These are phyloP conservation scores for Pseudomyrmex dendroicus DNA, from an alignment of 1,140 invertebrate genomes.

Conservation along the genomic window DNA sequence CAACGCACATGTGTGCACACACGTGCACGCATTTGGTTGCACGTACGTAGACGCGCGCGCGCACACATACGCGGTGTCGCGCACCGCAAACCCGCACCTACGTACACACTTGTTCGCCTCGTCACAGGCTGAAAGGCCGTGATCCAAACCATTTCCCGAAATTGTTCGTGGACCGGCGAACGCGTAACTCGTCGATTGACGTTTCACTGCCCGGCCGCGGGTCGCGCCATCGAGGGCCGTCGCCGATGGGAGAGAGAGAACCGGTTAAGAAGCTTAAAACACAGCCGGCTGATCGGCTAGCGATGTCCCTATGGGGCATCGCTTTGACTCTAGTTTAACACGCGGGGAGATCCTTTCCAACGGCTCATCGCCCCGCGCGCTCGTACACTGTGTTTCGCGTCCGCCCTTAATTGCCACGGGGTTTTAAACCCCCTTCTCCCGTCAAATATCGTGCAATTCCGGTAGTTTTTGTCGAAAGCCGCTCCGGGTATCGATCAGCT, in stretches of 20 bases:
- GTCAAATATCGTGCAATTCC: not conserved
- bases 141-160: slow-evolving; percentile 62
- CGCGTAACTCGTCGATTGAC: slow-evolving; percentile 59
- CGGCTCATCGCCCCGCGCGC: no score
- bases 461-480: not conserved
- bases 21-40: not conserved
- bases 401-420: slow-evolving; percentile 16
- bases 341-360: slow-evolving; percentile 14
- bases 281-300: slow-evolving; percentile 20
- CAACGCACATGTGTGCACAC: not conserved
- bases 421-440: not conserved
- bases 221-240: slow-evolving; percentile 38
- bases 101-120: slow-evolving; percentile 41
- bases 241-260: slow-evolving; percentile 14
- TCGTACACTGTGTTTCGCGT: not conserved
- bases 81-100: slow-evolving; percentile 50
- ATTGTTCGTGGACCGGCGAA: slow-evolving; percentile 47
- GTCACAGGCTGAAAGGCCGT: slow-evolving; percentile 56
- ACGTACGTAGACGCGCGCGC: not conserved
- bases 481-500: not conserved
- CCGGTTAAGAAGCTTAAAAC: slow-evolving; percentile 61
- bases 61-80: not conserved
- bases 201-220: slow-evolving; percentile 47
- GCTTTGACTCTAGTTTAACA: slow-evolving; percentile 52
- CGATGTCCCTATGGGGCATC: slow-evolving; percentile 1